A percentile compares a stretch with the other conserved stretches of the same genome.
These are phyloP conservation scores for Mirza zaza DNA, from an alignment of 2,113 vertebrate species.

Conservation along the genomic window DNA sequence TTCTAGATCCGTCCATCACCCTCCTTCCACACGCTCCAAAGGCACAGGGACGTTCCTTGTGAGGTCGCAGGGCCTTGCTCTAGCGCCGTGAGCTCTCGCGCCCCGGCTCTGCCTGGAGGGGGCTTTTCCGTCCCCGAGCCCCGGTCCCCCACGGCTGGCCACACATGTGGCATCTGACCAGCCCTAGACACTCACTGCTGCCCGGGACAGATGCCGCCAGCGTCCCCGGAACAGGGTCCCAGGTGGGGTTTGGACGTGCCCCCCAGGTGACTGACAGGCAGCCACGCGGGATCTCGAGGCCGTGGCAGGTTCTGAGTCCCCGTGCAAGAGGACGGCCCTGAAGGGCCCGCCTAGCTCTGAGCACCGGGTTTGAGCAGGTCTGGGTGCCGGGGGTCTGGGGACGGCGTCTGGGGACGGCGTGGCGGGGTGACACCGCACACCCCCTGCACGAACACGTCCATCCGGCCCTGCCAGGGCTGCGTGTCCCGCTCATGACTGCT, in stretches of 20 bases:
- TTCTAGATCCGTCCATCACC: background rate
- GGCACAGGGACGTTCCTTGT: no score
- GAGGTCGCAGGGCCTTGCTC: background rate
- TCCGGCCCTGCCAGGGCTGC: background rate
- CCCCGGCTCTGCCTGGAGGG: no score
- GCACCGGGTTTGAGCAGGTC: no score
- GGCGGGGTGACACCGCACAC: background rate
- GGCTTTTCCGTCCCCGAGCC: no score
- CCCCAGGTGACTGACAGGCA: background rate
- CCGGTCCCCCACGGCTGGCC: background rate
- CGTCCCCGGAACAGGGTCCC: background rate
- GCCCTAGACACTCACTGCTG: background rate
- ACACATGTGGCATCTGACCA: rapidly evolving
- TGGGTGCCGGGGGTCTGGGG: background rate
- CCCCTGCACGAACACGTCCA: background rate
- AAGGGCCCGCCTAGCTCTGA: no score
- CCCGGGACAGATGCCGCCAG: background rate
- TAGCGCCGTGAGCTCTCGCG: background rate
- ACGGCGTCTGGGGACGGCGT: background rate
- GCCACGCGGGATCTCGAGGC: background rate
- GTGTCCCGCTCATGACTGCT: background rate
- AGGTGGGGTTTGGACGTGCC: background rate
- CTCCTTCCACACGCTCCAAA: background rate
- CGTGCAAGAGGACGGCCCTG: no score
- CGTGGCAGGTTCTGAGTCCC: background rate